Evolutionary conservation across 1,140 invertebrate species (phyloP).

Genomic region (Listronotus bonariensis): DNA sequence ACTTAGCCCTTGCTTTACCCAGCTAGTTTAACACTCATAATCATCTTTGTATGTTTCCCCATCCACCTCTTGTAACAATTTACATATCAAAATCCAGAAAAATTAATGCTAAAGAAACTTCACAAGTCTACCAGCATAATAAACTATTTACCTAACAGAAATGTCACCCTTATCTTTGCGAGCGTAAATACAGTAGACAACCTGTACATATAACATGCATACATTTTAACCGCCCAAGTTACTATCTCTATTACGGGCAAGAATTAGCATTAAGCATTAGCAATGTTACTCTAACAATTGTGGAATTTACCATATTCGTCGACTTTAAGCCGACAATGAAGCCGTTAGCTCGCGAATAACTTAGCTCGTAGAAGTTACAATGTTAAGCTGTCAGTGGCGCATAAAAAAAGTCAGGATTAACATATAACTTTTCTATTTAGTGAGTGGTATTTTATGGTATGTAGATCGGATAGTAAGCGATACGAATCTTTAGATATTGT

Average conservation of each 20-base stretch:
- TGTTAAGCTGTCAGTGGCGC: conserved; percentile 9
- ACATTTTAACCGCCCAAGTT: conserved; percentile 29
- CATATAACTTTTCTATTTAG: too few species aligned
- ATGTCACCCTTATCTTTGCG: conserved; percentile 15
- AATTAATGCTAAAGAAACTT: too few species aligned
- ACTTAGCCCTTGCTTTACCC: too few species aligned
- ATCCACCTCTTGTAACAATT: too few species aligned
- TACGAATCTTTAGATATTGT: too few species aligned
- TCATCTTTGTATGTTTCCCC: too few species aligned
- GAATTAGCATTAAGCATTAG: conserved; percentile 31
- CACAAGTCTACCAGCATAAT: not conserved
- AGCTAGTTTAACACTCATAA: too few species aligned
- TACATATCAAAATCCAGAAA: too few species aligned
- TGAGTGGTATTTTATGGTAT: too few species aligned
- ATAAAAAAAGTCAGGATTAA: not conserved
- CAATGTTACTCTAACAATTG: conserved; percentile 27
- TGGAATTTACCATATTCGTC: conserved; percentile 33
- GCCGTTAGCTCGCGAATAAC: conserved; percentile 26
- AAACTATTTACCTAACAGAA: not conserved
- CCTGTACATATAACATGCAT: conserved; percentile 27
- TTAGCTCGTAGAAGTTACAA: conserved; percentile 19
- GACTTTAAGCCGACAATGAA: conserved; percentile 17
- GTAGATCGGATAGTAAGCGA: too few species aligned
- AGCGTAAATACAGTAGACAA: conserved; percentile 20
- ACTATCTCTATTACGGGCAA: conserved; percentile 26